phyloP scores from a whole-genome alignment of 2,113 vertebrate species.

The Erythrolamprus reginae region DNA sequence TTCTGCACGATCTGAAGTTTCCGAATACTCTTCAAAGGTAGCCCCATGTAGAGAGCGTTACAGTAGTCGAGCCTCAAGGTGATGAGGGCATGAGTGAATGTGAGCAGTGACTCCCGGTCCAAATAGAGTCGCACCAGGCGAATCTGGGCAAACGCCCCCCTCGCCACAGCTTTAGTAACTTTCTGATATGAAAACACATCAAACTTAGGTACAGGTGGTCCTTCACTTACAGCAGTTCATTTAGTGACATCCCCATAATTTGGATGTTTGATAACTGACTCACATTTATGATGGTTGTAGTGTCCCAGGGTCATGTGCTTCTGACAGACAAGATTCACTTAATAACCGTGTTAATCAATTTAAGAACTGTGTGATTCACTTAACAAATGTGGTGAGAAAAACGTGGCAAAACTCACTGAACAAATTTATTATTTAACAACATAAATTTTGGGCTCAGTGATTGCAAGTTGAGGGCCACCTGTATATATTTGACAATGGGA shows the following conservation, averaged over 20 bases:
- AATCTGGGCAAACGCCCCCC: too few relatives aligned
- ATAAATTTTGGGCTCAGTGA: neutral
- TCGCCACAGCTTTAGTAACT: neutral
- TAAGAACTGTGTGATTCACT: neutral
- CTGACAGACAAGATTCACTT: neutral
- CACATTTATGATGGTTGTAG: neutral
- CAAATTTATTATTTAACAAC: neutral
- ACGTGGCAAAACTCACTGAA: neutral
- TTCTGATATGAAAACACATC: neutral
- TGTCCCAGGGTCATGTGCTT: neutral
- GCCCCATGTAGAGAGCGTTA: too few relatives aligned
- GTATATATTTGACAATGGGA: neutral
- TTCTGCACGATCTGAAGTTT: too few relatives aligned
- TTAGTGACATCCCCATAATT: neutral
- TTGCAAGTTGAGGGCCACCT: neutral
- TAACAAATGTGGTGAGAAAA: neutral
- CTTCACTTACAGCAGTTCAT: too few relatives aligned
- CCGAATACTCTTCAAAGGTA: too few relatives aligned
- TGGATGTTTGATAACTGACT: neutral
- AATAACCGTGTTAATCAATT: neutral
- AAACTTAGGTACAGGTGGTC: neutral
- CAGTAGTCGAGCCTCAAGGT: too few relatives aligned
- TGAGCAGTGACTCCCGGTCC: too few relatives aligned
- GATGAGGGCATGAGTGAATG: too few relatives aligned
- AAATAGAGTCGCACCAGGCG: too few relatives aligned